These are phyloP conservation scores for Indicator indicator DNA, from an alignment of 2,113 vertebrate species.

Conservation along the genomic window DNA sequence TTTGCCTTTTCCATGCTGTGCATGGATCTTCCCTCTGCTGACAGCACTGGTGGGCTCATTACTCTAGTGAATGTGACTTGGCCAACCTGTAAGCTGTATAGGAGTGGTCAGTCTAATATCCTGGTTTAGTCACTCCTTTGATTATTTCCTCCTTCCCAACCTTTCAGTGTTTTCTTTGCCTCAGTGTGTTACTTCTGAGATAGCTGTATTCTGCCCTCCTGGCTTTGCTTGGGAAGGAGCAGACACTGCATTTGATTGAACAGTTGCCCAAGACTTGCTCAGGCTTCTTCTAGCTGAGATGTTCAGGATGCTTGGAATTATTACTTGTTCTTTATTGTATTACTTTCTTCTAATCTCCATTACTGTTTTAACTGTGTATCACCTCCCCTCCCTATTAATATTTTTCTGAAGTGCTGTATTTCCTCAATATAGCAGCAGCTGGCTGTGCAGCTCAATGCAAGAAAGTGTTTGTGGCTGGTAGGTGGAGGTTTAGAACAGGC, in stretches of 20 bases:
- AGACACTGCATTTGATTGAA: background rate
- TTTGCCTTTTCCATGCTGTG: background rate
- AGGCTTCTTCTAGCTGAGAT: background rate
- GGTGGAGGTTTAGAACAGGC: background rate
- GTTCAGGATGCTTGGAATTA: background rate
- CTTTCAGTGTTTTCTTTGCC: background rate
- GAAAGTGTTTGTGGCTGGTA: background rate
- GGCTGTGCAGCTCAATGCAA: background rate
- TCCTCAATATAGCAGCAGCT: background rate
- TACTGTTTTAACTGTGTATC: background rate
- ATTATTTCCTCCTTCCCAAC: background rate
- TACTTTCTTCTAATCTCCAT: background rate
- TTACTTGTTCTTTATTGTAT: background rate
- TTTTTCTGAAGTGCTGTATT: background rate
- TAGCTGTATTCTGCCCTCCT: background rate
- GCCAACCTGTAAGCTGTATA: background rate
- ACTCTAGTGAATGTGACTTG: background rate
- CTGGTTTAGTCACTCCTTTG: background rate
- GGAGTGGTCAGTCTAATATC: background rate
- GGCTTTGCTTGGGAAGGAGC: background rate
- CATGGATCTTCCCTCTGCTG: accelerated
- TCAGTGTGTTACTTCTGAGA: background rate
- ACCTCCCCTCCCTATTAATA: background rate
- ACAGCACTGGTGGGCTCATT: background rate
- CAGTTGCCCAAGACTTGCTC: background rate